Evolutionary conservation across 2,888 invertebrate genomes (phyloP), one percentile per base, ranked within the genome.

Genomic region (Notodonta ziczac): DNA sequence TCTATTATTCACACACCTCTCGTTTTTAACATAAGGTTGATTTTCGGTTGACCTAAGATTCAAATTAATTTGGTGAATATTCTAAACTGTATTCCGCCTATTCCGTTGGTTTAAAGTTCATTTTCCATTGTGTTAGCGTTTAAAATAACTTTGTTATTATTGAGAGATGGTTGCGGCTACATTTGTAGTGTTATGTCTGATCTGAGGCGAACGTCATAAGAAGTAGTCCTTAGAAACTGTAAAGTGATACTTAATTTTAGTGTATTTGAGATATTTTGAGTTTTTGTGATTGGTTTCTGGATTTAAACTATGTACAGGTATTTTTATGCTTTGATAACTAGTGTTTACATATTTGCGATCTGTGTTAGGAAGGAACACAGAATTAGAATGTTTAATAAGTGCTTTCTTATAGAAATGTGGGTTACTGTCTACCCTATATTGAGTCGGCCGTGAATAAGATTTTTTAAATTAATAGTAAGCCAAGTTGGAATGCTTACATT

Each of bases 261-360:
- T 44, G n/a, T n/a, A n/a, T n/a, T n/a, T n/a, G n/a, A n/a, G n/a
- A 16, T 67, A 16, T 13, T 13, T 60, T 57, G 61, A 42, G 53
- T 66, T 66, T 58, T 16, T n/a, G 42, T 58, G 40, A 56, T 60
- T 16, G 62, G 56, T 56, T 62, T 50, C 6, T 53, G 52, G 24
- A 24, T 12, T 35, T 35, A n/a, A 10, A 14, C 35, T n/a, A 72
- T 75, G 73, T 59, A 67, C 62, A 67, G 70, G 75, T 77, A 68
- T 46, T 62, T 24, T 24, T 53, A 32, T 52, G 7, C 2, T 52
- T 35, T 35, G 35, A 4, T 35, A 7, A 35, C 35, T 35, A 35
- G 35, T 35, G 6, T 35, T 35, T 35, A 7, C 35, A 35, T 35
- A 6, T 35, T 35, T 35, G 35, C 7, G 35, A 35, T 35, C 35